Evolutionary conservation across 2,888 invertebrate genomes (phyloP), one percentile per base, ranked within the genome.

Genomic region (Ichneumon xanthorius): DNA sequence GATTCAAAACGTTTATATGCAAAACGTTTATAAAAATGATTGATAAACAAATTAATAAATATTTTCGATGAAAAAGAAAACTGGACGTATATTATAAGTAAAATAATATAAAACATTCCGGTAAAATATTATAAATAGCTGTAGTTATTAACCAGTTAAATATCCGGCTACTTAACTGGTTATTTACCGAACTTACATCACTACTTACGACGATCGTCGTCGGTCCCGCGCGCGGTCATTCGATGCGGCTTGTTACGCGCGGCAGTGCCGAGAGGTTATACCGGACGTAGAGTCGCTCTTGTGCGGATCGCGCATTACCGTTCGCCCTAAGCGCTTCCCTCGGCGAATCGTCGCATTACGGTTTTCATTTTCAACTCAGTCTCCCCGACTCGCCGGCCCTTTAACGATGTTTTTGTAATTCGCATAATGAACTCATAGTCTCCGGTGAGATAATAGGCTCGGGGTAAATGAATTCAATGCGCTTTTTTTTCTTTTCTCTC

Each of bases 301-400:
- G 40, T 40, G 40, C 9, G 11, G 40, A 9, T 40, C 40, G 40
- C 40, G 22, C 61, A 33, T 55, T 72, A 33, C 19, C 22, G 55
- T 72, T 72, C 6, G 37, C 53, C 14, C 37, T 22, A 4, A 55
- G 72, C 55, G 37, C 53, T 40, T 22, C 72, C 45, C 58, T 61
- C 73, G 65, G 50, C 80, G 53, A 78, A 78, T 82, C 65, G 77
- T 50, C n/a, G 16, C n/a, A 33, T 70, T 70, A 79, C 45, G 70
- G 78, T 75, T 71, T 70, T 79, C 75, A 85, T 85, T 79, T 79
- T 78, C 85, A 78, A 73, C 80, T 78, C 5, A 68, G 65, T 72
- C 61, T 70, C 73, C 22, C 37, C 73, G n/a, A 19, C 45, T 71
- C 45, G 14, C 53, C 19, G 61, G 26, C 22, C 68, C 72, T 80